A percentile compares a stretch with the other conserved stretches of the same genome.
These are phyloP conservation scores for Entomobrya multifasciata DNA, from an alignment of 2,888 invertebrate genomes.

Conservation along the genomic window DNA sequence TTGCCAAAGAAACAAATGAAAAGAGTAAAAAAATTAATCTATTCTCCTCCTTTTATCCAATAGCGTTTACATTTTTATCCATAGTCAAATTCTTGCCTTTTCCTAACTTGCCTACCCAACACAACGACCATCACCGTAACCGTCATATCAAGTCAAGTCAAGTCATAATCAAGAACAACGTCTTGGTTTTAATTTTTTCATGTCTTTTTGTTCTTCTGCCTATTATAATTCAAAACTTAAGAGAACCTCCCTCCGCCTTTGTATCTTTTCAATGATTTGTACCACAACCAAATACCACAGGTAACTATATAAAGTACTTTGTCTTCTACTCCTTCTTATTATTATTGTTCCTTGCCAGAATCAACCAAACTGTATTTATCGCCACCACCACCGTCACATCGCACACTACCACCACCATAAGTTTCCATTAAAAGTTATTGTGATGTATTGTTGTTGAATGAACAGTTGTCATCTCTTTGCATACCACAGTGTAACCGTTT, in stretches of 20 bases:
- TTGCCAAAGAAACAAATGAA: neutral
- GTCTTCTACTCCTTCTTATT: neutral
- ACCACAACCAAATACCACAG: neutral
- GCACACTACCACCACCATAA: neutral
- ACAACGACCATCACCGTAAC: neutral
- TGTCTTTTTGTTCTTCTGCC: slow-evolving; percentile 3
- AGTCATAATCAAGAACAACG: slow-evolving; percentile 45
- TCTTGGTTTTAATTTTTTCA: slow-evolving; percentile 33
- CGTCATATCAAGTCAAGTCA: slow-evolving; percentile 2
- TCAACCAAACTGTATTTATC: neutral
- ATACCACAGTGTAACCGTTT: neutral
- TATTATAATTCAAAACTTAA: slow-evolving; percentile 16
- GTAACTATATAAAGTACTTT: no score
- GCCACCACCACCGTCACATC: neutral
- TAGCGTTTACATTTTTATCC: slow-evolving; percentile 1
- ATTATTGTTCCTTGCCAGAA: slow-evolving; percentile 11
- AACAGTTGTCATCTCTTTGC: slow-evolving; percentile 25
- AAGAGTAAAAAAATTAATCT: neutral
- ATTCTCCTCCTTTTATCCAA: slow-evolving; percentile 1
- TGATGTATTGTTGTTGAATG: slow-evolving; percentile 29
- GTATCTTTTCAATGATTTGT: slow-evolving; percentile 32
- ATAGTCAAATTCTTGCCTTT: neutral
- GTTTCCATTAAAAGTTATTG: slow-evolving; percentile 21
- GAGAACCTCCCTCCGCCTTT: slow-evolving; percentile 38
- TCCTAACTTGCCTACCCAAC: no score